Evolutionary conservation across 2,113 vertebrate species (phyloP).

Genomic region (Chiloscyllium plagiosum): DNA sequence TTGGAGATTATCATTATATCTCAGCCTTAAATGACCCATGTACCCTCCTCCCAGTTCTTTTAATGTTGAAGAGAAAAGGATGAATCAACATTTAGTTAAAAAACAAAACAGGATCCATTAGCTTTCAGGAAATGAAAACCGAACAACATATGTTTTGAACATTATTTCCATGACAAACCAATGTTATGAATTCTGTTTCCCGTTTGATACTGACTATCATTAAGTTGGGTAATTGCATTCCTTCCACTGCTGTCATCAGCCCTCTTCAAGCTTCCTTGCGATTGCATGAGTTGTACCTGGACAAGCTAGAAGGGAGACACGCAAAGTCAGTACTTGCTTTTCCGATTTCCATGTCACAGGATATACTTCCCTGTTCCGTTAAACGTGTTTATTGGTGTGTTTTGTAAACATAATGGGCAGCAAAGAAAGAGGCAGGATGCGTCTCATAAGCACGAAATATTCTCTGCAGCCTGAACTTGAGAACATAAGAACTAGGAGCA

Average conservation of each 20-base stretch:
- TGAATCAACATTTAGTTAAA: conserved; percentile 38
- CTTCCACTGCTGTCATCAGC: conserved; percentile 40
- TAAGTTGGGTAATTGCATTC: conserved; percentile 37
- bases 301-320: conserved; percentile 39
- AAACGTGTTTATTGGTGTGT: background rate
- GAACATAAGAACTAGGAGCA: too few relatives aligned
- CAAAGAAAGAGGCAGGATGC: background rate
- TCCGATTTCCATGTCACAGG: conserved; percentile 11
- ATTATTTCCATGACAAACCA: conserved; percentile 43
- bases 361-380: background rate
- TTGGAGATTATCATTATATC: background rate
- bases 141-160: conserved; percentile 40
- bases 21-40: background rate
- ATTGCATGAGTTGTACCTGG: background rate
- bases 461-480: background rate
- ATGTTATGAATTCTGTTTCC: conserved; percentile 45
- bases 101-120: conserved; percentile 38
- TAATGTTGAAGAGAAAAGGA: conserved; percentile 42
- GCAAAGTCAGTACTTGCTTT: conserved; percentile 30
- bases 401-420: background rate
- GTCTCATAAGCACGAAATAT: background rate
- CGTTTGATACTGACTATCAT: conserved; percentile 41
- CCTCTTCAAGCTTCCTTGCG: conserved; percentile 38
- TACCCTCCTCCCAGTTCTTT: background rate
- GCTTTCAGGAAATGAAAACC: conserved; percentile 41